Percentiles rank a stretch among this genome's conserved stretches.
phyloP scores from a whole-genome alignment of 2,888 invertebrate species.

The Hydriomena furcata region DNA sequence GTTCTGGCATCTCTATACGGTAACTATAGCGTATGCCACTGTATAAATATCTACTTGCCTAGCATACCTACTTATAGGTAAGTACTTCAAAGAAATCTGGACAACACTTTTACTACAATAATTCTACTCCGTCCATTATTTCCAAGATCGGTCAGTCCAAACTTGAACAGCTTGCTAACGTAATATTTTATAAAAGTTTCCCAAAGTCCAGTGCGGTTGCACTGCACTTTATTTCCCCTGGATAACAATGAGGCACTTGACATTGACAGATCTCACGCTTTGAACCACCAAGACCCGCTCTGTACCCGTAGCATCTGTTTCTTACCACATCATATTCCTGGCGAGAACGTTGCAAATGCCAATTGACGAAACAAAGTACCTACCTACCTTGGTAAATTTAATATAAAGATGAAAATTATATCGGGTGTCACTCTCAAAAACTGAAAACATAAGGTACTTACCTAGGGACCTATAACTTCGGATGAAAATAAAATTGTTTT shows the following conservation, averaged over 20 bases:
- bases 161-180: conserved; percentile 31
- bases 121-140: conserved; percentile 11
- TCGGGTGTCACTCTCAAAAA: no score
- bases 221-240: conserved; percentile 62
- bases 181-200: conserved; percentile 67
- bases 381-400: no score
- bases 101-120: not conserved
- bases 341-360: no score
- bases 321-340: not conserved
- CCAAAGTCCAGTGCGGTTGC: conserved; percentile 45
- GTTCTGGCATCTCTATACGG: no score
- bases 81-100: not conserved
- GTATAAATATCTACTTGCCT: no score
- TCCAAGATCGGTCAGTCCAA: conserved; percentile 27
- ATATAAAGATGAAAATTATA: no score
- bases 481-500: no score
- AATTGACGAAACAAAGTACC: no score
- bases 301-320: conserved; percentile 1
- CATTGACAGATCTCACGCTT: conserved; percentile 64
- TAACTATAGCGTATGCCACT: no score
- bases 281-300: conserved; percentile 26
- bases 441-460: no score
- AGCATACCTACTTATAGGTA: no score
- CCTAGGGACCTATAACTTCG: no score
- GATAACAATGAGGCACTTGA: conserved; percentile 67